Percentiles rank a stretch among this genome's conserved stretches.
Conservation (phyloP, 2,888 invertebrate genomes). For the Biston betularia region DNA sequence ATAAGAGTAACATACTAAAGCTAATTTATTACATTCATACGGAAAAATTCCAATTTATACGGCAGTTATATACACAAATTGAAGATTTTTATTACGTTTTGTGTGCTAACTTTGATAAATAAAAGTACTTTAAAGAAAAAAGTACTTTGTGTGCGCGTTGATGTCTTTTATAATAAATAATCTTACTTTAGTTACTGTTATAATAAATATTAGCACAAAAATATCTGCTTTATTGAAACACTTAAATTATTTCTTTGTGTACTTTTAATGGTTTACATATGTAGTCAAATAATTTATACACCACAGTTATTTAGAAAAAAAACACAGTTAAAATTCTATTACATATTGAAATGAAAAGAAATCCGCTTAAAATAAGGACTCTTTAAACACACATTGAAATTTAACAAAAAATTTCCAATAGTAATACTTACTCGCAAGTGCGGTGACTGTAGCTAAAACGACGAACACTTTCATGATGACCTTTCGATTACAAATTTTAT, state of each 20-base stretch:
- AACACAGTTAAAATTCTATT: neutral
- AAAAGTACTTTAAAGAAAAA: neutral
- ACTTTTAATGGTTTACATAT: neutral
- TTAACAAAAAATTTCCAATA: conserved; percentile 26
- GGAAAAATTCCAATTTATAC: too few relatives aligned
- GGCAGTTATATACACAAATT: too few relatives aligned
- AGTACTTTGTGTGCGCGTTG: conserved; percentile 53
- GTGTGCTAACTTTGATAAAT: too few relatives aligned
- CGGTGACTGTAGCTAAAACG: conserved; percentile 76
- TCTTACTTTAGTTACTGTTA: neutral
- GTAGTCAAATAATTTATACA: neutral
- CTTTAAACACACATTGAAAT: neutral
- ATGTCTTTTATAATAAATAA: conserved; percentile 58
- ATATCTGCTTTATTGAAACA: neutral
- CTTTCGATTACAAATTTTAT: conserved; percentile 64
- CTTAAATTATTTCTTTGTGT: neutral
- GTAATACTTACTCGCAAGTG: conserved; percentile 79
- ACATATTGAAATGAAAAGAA: too few relatives aligned
- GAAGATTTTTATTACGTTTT: too few relatives aligned
- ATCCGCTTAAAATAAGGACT: neutral
- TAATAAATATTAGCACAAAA: neutral
- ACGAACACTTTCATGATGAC: conserved; percentile 85
- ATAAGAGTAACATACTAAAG: neutral
- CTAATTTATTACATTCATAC: too few relatives aligned
- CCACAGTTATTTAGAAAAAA: neutral